Evolutionary conservation across 2,797 vertebrate species (phyloP).

Genomic region (Paedocypris micromegethes): DNA sequence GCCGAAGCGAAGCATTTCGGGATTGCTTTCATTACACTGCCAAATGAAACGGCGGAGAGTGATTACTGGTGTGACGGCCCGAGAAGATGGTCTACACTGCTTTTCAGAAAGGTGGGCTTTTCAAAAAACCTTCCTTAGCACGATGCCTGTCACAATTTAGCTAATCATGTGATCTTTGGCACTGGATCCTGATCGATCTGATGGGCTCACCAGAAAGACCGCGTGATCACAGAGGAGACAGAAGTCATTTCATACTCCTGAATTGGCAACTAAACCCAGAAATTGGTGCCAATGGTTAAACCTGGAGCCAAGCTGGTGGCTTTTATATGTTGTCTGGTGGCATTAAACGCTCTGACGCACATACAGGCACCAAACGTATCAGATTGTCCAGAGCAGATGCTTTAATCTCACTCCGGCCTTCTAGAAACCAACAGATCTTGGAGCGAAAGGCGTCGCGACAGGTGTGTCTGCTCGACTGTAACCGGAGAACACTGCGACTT

Average conservation of each 20-base stretch:
- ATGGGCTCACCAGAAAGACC: slow-evolving; percentile 58
- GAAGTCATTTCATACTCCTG: slow-evolving; percentile 32
- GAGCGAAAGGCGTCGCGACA: slow-evolving; percentile 52
- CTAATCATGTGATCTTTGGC: slow-evolving; percentile 46
- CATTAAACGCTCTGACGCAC: slow-evolving; percentile 12
- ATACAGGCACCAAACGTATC: slow-evolving; percentile 19
- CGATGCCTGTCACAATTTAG: slow-evolving; percentile 17
- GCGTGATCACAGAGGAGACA: slow-evolving; percentile 59
- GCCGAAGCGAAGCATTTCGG: slow-evolving; percentile 66
- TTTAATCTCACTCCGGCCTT: slow-evolving; percentile 16
- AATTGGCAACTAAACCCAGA: neutral
- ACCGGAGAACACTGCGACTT: slow-evolving; percentile 57
- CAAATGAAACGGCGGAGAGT: slow-evolving; percentile 71
- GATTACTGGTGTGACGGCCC: slow-evolving; percentile 68
- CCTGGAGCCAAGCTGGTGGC: neutral
- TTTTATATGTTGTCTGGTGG: slow-evolving; percentile 2
- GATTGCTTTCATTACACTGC: slow-evolving; percentile 75
- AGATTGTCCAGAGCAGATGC: slow-evolving; percentile 25
- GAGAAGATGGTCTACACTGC: slow-evolving; percentile 56
- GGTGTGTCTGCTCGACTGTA: slow-evolving; percentile 60
- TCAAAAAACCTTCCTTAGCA: no score
- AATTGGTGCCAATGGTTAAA: neutral
- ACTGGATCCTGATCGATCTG: slow-evolving; percentile 57
- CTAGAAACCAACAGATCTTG: slow-evolving; percentile 21
- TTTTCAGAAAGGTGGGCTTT: slow-evolving; percentile 24